A percentile compares a stretch with the other conserved stretches of the same genome.
Conservation (phyloP, 2,888 invertebrate genomes). For the Odiellus spinosus region DNA sequence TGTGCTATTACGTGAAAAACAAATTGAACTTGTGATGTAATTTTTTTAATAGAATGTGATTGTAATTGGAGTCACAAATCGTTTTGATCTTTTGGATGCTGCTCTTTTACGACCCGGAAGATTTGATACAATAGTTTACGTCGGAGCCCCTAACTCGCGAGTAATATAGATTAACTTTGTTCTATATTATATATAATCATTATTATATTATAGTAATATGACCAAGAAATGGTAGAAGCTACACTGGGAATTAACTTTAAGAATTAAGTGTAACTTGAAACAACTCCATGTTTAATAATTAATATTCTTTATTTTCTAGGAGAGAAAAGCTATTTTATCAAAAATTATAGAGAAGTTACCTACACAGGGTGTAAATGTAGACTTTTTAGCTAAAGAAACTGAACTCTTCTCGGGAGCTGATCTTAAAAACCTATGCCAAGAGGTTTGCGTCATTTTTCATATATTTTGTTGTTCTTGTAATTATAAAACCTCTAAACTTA, state of each 20-base stretch:
- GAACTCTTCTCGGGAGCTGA: conserved; percentile 45
- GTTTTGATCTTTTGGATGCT: conserved; percentile 44
- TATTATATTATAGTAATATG: too few species aligned
- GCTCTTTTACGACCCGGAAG: conserved; percentile 46
- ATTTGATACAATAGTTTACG: conserved; percentile 43
- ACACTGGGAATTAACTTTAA: too few species aligned
- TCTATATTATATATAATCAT: too few species aligned
- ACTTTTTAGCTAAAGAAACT: conserved; percentile 34
- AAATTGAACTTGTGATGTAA: too few species aligned
- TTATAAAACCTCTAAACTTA: too few species aligned
- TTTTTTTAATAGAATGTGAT: conserved; percentile 31
- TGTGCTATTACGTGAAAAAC: too few species aligned
- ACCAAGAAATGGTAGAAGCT: too few species aligned
- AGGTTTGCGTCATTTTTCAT: too few species aligned
- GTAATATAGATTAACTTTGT: conserved; percentile 32
- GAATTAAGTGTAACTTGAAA: too few species aligned
- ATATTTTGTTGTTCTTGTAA: too few species aligned
- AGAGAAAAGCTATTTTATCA: conserved; percentile 30
- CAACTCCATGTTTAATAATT: not conserved
- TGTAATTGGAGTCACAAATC: conserved; percentile 47
- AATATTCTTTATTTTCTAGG: conserved; percentile 22
- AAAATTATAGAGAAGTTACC: conserved; percentile 30
- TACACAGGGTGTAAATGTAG: conserved; percentile 25
- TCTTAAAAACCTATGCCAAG: conserved; percentile 42
- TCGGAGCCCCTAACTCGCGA: conserved; percentile 40